Conservation (phyloP, 2,797 vertebrate genomes). For the Rousettus madagascariensis region DNA sequence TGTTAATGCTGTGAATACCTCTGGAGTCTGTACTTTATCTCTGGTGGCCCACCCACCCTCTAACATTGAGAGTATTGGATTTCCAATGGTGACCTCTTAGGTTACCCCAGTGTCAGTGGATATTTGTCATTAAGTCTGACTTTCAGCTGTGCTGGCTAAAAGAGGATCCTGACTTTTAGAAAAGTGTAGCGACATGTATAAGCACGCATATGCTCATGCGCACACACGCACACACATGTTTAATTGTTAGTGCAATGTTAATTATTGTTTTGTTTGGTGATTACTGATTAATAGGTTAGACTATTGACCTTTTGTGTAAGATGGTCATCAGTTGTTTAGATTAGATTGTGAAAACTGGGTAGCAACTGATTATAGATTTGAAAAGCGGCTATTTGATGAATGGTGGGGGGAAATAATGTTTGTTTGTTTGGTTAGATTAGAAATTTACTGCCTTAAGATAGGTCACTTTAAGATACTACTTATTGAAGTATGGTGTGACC, state of each 20-base stretch:
- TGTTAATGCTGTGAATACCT: neutral
- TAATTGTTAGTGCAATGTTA: neutral
- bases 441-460: conserved; percentile 26
- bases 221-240: neutral
- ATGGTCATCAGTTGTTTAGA: neutral
- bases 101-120: neutral
- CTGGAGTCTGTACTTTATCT: neutral
- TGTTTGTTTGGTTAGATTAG: conserved; percentile 56
- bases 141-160: neutral
- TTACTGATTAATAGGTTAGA: conserved; percentile 25
- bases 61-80: conserved; percentile 25
- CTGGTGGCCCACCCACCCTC: neutral
- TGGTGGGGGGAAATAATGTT: conserved; percentile 46
- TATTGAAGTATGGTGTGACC: conserved; percentile 21
- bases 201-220: neutral
- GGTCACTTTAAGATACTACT: neutral
- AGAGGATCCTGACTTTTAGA: neutral
- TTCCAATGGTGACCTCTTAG: conserved; percentile 57
- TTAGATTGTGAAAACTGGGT: conserved; percentile 1
- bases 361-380: neutral
- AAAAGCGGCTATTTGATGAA: conserved; percentile 24
- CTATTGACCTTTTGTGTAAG: neutral
- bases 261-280: neutral
- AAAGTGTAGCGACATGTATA: neutral
- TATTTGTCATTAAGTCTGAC: conserved; percentile 21